phyloP scores from a whole-genome alignment of 1,140 invertebrate genomes.

The Bombyx mori region ASM3026992v2 NC_085115.1:6299501-6300000 shows the following conservation, averaged over 20 bases:
- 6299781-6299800: constrained; percentile 28
- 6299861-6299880: too few relatives aligned
- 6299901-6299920: too few relatives aligned
- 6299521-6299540: constrained; percentile 47
- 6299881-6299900: too few relatives aligned
- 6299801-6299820: constrained; percentile 8
- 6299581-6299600: constrained; percentile 67
- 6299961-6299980: constrained; percentile 41
- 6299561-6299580: constrained; percentile 56
- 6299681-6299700: constrained; percentile 67
- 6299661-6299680: constrained; percentile 48
- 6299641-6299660: constrained; percentile 30
- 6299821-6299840: constrained; percentile 5
- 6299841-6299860: too few relatives aligned
- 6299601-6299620: constrained; percentile 69
- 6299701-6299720: constrained; percentile 66
- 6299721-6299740: constrained; percentile 38
- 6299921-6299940: neutral
- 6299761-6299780: constrained; percentile 46
- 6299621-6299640: constrained; percentile 44
- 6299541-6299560: constrained; percentile 53
- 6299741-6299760: constrained; percentile 37
- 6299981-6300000: constrained; percentile 32
- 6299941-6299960: constrained; percentile 47
- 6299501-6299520: constrained; percentile 40